Base-by-base conservation (phyloP, 2,797 vertebrate genomes). In the Pygocentrus nattereri region DNA sequence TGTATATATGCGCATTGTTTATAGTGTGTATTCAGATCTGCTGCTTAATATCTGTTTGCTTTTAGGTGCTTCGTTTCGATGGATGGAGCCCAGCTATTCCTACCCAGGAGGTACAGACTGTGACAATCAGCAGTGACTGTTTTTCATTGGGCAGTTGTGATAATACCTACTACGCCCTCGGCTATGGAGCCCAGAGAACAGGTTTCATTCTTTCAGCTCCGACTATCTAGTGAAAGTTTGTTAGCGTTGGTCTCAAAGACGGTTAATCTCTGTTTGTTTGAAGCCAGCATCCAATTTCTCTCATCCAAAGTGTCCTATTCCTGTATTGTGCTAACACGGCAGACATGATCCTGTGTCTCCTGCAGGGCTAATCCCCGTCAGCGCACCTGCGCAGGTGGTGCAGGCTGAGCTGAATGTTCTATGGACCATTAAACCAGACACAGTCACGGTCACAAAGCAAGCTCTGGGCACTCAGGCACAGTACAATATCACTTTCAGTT, bases 401-500 rank as follows among this genome's bases (percentile, higher is more conserved):
- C 89, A 94, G 61, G 88, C 82, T 0, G 93, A 94, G 41, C 82
- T 97, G 86, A 96, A 95, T 88, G 76, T 79, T 30, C 92, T 97
- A n/a, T 96, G 94, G 95, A 93, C 93, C 76, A 90, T 97, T 87
- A 93, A 93, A 87, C 95, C 96, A 0, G 96, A 96, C 87, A 87
- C 84, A 0, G 95, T 97, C 41, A 80, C 82, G 65, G 96, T 97
- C 80, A 89, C 84, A 65, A 93, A 91, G 79, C 75, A 81, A 30
- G 84, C 82, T 0, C 71, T 86, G 6, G 41, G 19, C 1, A 25
- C 85, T 34, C 88, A 84, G 38, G 87, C 87, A 75, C 78, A 90
- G 74, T 97, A 92, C 88, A 91, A 50, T 0, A 84, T 97, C 79
- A 95, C 93, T 0, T 97, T 97, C 88, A 75, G 89, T 27, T 97